Evolutionary conservation across 64 coral and sea anemone species (phyloP).

Genomic region (Pachyseris speciosa): DNA sequence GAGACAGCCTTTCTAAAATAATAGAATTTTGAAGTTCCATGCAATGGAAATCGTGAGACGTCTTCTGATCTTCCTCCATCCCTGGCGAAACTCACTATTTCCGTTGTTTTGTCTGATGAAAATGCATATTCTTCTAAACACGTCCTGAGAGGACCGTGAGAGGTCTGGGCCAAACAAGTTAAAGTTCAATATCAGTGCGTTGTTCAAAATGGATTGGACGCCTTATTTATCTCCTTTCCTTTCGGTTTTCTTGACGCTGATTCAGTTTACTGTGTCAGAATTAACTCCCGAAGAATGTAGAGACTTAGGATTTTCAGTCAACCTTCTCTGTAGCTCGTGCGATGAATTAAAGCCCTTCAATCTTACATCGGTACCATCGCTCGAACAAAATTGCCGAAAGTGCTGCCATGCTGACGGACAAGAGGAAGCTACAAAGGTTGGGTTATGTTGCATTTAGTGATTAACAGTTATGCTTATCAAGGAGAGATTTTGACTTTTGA

Average conservation of each 20-base stretch:
- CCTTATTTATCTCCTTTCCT: conserved; percentile 72
- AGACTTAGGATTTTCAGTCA: conserved; percentile 86
- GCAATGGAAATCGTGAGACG: too few relatives aligned
- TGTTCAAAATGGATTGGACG: conserved; percentile 84
- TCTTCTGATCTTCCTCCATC: too few relatives aligned
- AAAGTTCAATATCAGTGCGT: neutral
- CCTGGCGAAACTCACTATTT: too few relatives aligned
- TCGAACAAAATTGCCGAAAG: conserved; percentile 82
- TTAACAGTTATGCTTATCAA: neutral
- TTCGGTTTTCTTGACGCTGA: conserved; percentile 80
- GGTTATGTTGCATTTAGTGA: neutral
- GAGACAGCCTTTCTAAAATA: too few relatives aligned
- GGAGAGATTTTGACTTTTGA: neutral
- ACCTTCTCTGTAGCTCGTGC: conserved; percentile 96
- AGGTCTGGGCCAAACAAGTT: neutral
- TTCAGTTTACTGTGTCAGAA: conserved; percentile 72
- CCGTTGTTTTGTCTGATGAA: neutral
- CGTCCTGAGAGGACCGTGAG: neutral
- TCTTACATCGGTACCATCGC: conserved; percentile 49
- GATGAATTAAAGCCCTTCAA: conserved; percentile 96
- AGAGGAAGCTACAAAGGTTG: conserved; percentile 83
- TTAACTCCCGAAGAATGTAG: conserved; percentile 90
- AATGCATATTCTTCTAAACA: neutral
- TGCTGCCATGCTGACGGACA: conserved; percentile 94
- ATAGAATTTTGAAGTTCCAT: too few relatives aligned